A percentile compares a stretch with the other conserved stretches of the same genome.
Evolutionary conservation across 2,113 vertebrate species (phyloP).

Genomic region (Tamias sibiricus): DNA sequence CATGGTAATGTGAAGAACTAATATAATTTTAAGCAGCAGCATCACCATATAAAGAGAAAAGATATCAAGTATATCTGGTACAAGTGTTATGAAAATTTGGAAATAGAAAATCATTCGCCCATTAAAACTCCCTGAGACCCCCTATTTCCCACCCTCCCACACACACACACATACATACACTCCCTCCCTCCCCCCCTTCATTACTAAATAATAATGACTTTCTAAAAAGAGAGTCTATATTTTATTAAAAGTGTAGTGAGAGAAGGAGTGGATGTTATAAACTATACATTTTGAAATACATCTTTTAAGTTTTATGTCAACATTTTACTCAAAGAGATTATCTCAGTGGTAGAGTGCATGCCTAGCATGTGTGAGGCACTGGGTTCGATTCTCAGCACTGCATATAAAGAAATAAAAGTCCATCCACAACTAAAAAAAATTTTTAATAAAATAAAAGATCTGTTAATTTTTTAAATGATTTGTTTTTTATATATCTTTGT

Average conservation of each 20-base stretch:
- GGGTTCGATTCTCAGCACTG: no score
- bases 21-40: neutral
- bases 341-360: no score
- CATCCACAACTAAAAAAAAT: no score
- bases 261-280: neutral
- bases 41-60: constrained; percentile 22
- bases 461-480: constrained; percentile 11
- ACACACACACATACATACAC: neutral
- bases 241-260: constrained; percentile 22
- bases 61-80: neutral
- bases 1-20: neutral
- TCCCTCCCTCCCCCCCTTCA: no score
- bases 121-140: neutral
- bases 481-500: neutral
- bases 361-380: no score
- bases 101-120: neutral
- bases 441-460: no score
- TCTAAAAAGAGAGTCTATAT: constrained; percentile 28
- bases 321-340: constrained; percentile 60
- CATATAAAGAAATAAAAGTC: no score
- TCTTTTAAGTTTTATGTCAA: neutral
- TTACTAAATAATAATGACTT: neutral
- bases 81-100: neutral
- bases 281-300: constrained; percentile 4
- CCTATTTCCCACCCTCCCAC: no score